Evolutionary conservation across 2,888 invertebrate genomes (phyloP), one percentile per base, ranked within the genome.

Genomic region (Cephus nigrinus): DNA sequence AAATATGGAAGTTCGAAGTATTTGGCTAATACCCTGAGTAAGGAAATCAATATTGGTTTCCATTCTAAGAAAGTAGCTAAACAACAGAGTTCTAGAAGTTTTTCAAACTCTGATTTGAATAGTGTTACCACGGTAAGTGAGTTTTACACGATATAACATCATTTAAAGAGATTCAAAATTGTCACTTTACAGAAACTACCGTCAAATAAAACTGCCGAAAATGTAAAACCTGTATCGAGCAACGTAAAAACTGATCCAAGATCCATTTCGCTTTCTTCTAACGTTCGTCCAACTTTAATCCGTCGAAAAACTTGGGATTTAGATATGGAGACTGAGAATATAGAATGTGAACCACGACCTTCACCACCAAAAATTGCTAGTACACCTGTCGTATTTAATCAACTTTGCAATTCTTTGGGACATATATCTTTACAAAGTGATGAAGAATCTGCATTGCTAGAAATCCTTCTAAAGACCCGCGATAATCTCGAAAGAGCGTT

Each of bases 391-490:
- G 75, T 84, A 5, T 9, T 81, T 3, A 78, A 83, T 32, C 83
- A 87, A 33, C 79, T 88, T 4, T 86, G 84, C 68, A 81, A 75
- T 4, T 88, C 88, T 0, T 82, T 89, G 12, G 86, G 86, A 4
- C 86, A 85, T 55, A 79, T 89, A 76, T 88, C 88, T 1, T 40
- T 88, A n/a, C 80, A 82, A 31, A 83, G 79, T 36, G 84, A 86
- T n/a, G 81, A 81, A 11, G 83, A 85, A 35, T 69, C 78, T 12
- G 74, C 12, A 80, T 76, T 87, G 1, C 74, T 82, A 31, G 84
- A 85, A 75, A 84, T 85, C 69, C 79, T 88, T 1, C 74, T 84
- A 11, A 82, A 77, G 34, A 83, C 84, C 3, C 80, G 84, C 72
- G 78, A 77, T 76, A 83, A 80, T 76, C 76, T 87, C 11, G 86